Evolutionary conservation across 2,113 vertebrate species (phyloP).

Genomic region (Varanus salvator): DNA sequence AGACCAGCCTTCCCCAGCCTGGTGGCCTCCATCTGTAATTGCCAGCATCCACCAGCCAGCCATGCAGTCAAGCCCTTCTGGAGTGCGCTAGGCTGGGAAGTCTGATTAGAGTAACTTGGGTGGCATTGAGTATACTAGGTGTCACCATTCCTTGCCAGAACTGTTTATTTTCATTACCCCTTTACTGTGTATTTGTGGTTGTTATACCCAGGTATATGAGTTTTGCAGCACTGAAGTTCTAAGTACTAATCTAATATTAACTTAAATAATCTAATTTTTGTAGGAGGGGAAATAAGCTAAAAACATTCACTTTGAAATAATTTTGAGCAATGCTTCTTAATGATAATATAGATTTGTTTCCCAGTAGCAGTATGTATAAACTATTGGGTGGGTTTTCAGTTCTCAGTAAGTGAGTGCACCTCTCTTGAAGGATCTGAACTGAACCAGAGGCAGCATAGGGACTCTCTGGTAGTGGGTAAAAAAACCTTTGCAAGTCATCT

Average conservation of each 20-base stretch:
- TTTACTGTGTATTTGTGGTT: constrained; percentile 40
- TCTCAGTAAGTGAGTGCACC: constrained; percentile 16
- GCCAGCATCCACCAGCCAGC: too few relatives aligned
- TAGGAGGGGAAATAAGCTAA: constrained; percentile 43
- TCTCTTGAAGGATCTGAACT: background rate
- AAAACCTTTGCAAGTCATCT: background rate
- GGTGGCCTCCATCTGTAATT: too few relatives aligned
- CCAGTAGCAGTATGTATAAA: constrained; percentile 3
- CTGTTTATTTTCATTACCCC: constrained; percentile 26
- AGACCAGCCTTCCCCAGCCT: too few relatives aligned
- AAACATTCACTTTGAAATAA: constrained; percentile 35
- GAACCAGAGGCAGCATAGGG: background rate
- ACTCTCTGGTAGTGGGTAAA: background rate
- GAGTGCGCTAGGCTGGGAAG: too few relatives aligned
- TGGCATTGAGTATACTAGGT: constrained; percentile 11
- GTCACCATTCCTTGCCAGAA: constrained; percentile 32
- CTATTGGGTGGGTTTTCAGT: background rate
- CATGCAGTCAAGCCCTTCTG: too few relatives aligned
- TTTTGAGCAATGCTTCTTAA: constrained; percentile 14
- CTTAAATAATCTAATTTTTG: constrained; percentile 25
- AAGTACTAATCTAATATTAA: constrained; percentile 21
- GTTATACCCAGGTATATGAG: constrained; percentile 19
- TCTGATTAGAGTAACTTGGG: constrained; percentile 22
- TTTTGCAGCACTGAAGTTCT: constrained; percentile 42
- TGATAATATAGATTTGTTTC: background rate